Percentiles rank a stretch among this genome's conserved stretches.
These are phyloP conservation scores for Platyscelio sp. DNA, from an alignment of 2,888 invertebrate species.

Conservation along the genomic window DNA sequence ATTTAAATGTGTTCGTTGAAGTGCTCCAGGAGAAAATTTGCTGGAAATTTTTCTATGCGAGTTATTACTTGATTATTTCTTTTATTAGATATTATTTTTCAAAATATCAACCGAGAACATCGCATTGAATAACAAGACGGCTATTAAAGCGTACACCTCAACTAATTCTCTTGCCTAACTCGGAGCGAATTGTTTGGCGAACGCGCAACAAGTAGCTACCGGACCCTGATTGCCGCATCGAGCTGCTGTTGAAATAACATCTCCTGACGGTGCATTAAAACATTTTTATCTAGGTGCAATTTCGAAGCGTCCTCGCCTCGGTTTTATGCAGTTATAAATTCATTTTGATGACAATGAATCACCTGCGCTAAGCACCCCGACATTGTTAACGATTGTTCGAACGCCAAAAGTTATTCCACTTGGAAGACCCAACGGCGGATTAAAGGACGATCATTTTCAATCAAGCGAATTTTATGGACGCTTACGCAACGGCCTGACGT, in stretches of 20 bases:
- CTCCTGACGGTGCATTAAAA: conserved; percentile 37
- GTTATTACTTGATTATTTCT: no score
- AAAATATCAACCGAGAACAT: no score
- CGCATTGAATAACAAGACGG: conserved; percentile 32
- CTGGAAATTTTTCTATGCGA: no score
- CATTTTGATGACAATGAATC: conserved; percentile 51
- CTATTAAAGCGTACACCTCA: no score
- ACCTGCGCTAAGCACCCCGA: conserved; percentile 14
- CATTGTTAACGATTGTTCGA: conserved; percentile 50
- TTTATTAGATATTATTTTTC: no score
- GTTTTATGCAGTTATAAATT: conserved; percentile 53
- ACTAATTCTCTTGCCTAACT: conserved; percentile 26
- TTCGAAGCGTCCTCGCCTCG: conserved; percentile 35
- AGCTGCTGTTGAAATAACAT: conserved; percentile 34
- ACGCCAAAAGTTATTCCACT: conserved; percentile 26
- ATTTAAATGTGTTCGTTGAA: no score
- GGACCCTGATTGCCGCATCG: conserved; percentile 37
- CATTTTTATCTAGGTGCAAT: conserved; percentile 39
- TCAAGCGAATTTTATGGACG: conserved; percentile 48
- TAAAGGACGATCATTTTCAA: conserved; percentile 58
- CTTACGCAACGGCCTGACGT: conserved; percentile 44
- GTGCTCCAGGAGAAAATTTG: no score
- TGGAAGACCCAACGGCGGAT: conserved; percentile 33
- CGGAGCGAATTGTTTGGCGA: conserved; percentile 15
- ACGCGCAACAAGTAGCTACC: conserved; percentile 56